A percentile compares a stretch with the other conserved stretches of the same genome.
These are phyloP conservation scores for Hafferia zeledoni DNA, from an alignment of 2,797 vertebrate species.

Conservation along the genomic window DNA sequence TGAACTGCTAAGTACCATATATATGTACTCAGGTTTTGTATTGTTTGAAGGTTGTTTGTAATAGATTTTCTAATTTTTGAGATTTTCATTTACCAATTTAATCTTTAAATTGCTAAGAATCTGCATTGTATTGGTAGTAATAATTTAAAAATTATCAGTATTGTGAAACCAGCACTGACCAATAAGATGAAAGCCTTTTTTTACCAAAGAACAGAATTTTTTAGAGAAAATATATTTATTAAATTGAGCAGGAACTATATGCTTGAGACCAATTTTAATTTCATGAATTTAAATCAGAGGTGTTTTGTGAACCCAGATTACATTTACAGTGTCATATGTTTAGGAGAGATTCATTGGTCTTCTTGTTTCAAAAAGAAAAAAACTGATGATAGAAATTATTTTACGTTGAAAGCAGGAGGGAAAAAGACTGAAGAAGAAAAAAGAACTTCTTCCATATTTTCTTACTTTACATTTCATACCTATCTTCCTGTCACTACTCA, in stretches of 20 bases:
- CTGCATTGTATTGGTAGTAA: not conserved
- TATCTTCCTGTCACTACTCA: not conserved
- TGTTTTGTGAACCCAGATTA: not conserved
- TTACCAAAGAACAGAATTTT: not conserved
- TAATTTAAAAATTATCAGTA: not conserved
- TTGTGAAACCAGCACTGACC: not conserved
- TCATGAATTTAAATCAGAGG: not conserved
- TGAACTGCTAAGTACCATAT: not conserved
- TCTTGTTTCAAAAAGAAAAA: not conserved
- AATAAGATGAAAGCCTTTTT: not conserved
- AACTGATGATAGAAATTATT: not conserved
- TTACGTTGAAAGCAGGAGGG: not conserved
- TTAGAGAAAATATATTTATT: not conserved
- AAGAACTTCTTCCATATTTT: fast-evolving
- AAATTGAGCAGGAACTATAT: not conserved
- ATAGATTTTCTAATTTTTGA: not conserved
- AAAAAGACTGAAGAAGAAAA: not conserved
- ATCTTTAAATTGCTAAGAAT: not conserved
- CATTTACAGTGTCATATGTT: not conserved
- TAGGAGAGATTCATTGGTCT: not conserved
- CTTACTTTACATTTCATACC: not conserved
- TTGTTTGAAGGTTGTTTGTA: not conserved
- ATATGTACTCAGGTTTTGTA: not conserved
- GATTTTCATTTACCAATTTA: not conserved
- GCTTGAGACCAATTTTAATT: not conserved